A percentile compares a stretch with the other conserved stretches of the same genome.
These are phyloP conservation scores for Sphaeramia orbicularis DNA, from an alignment of 2,797 vertebrate genomes.

Conservation along the genomic window DNA sequence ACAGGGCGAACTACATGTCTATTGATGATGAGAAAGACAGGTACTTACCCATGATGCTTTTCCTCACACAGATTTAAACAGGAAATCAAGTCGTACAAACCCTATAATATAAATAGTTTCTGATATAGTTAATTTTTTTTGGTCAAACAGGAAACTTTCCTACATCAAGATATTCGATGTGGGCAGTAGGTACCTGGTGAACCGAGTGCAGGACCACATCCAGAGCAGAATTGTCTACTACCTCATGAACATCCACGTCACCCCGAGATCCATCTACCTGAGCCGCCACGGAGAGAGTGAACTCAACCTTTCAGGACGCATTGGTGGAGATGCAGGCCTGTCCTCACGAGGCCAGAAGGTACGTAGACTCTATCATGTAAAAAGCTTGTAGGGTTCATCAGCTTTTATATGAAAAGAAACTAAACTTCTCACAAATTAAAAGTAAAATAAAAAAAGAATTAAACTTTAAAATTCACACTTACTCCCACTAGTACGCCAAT, in stretches of 20 bases:
- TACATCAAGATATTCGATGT: slow-evolving; percentile 97
- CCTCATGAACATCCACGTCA: slow-evolving; percentile 96
- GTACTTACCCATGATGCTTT: slow-evolving; percentile 68
- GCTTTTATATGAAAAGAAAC: too few relatives aligned
- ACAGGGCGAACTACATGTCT: slow-evolving; percentile 87
- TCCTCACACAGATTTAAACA: not conserved
- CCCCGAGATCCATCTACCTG: slow-evolving; percentile 91
- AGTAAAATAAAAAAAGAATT: too few relatives aligned
- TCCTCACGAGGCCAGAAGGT: slow-evolving; percentile 86
- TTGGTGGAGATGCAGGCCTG: slow-evolving; percentile 91
- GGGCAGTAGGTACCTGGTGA: slow-evolving; percentile 91
- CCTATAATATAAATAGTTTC: too few relatives aligned
- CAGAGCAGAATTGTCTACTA: slow-evolving; percentile 95
- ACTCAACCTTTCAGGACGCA: slow-evolving; percentile 90
- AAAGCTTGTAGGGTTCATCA: too few relatives aligned
- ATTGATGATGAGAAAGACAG: slow-evolving; percentile 91
- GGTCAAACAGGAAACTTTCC: slow-evolving; percentile 85
- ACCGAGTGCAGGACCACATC: slow-evolving; percentile 92
- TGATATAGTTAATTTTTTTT: not conserved
- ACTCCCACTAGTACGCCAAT: slow-evolving; percentile 82
- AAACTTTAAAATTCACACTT: not conserved
- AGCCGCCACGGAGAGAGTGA: slow-evolving; percentile 94
- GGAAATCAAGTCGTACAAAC: not conserved
- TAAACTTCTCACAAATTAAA: too few relatives aligned
- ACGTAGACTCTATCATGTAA: not conserved